Evolutionary conservation across 1,140 invertebrate species (phyloP), one percentile per base, ranked within the genome.

Genomic region (Scaptomyza pallida): DNA sequence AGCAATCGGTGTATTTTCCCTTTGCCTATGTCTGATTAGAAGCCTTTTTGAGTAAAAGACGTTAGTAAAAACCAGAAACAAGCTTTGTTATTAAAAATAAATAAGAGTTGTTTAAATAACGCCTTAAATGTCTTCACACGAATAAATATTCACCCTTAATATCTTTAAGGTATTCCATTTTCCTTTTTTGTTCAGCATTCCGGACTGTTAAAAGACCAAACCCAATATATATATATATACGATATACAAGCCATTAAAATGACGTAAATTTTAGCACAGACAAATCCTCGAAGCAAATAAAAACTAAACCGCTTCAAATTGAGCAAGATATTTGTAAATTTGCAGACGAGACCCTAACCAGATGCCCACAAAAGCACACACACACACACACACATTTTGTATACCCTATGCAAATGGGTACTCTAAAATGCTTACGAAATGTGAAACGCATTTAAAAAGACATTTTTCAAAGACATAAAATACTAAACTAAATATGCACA

Each of bases 301-400:
- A 73, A 85, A 85, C 76, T 80, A 85, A 85, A 85, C 76, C 80
- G 67, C 75, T 75, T 83, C 79, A 83, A 85, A 85, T 77, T 86
- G 81, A 67, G 62, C 80, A 72, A 85, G 83, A 86, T 80, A 86
- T 85, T 76, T 68, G 76, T 79, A 83, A 85, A 79, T 70, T 64
- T 68, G 43, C 44, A 50, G 70, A 37, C 62, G 56, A 48, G 45
- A 72, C 55, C 60, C 72, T 69, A 59, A 69, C 23, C 35, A 77
- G 75, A 50, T 9, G 9, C n/a, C 47, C 23, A 10, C 47, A 16
- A 26, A 21, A 21, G 19, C 19, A 21, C 19, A 21, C 19, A 9
- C 26, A 30, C 5, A 30, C 26, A 6, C 26, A 16, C 47, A 37
- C 47, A 30, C 47, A 50, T 9, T 33, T 48, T 15, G 4, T 48